Evolutionary conservation across 1,140 invertebrate genomes (phyloP), one percentile per base, ranked within the genome.

Genomic region (Wiebesia pumilae): DNA sequence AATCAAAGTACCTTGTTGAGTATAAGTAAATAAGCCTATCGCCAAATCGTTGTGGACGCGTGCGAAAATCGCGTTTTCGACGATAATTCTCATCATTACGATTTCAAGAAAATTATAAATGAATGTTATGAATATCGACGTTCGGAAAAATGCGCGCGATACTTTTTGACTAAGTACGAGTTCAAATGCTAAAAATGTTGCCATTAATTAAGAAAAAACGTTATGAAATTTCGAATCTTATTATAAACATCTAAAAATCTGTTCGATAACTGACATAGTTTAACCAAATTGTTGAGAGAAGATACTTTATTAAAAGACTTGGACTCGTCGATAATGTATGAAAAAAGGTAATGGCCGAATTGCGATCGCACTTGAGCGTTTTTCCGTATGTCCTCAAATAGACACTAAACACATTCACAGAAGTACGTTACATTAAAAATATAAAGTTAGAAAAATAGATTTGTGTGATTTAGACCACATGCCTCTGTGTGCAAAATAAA

Each of bases 1-100:
- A 90, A 91, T 91, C 91, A 90, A 91, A 93, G 92, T 93, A 93
- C 92, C 93, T 93, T 93, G 91, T 93, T 92, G 92, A 93, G 86
- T 92, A 92, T 92, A 93, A 93, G 91, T 92, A 93, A 90, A 89
- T 92, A 86, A 90, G 51, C 27, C 65, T 75, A 92, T 92, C 89
- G 90, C 90, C 90, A 91, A 91, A 88, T 89, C 88, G 89, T 47
- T 87, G 88, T 86, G 87, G 0, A 43, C 24, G 71, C 71, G 12
- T 43, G 38, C 88, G 84, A 83, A 87, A 85, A 83, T 88, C 85
- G 84, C 86, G 87, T 88, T 89, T 38, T 80, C 85, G 82, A 85
- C 65, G 82, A 87, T 86, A 81, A 87, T 75, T 90, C 83, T 84
- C 84, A 86, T 88, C 54, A 79, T 87, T 86, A 85, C 78, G 24